These are phyloP conservation scores for Cryptocheilus praepositus DNA, from an alignment of 2,888 invertebrate genomes.

Conservation along the genomic window DNA sequence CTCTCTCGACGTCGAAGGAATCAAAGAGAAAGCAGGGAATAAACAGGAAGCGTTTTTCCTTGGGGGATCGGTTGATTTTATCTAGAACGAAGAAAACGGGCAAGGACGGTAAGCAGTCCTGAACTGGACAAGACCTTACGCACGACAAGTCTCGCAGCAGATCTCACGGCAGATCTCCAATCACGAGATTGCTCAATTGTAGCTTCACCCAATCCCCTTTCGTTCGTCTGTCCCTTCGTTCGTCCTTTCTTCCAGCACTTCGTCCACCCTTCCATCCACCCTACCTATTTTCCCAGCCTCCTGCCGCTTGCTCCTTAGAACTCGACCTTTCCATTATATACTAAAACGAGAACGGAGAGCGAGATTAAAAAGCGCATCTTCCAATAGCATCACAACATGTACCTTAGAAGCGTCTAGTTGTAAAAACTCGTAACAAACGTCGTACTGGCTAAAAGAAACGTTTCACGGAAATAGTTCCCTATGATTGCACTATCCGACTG, in stretches of 20 bases:
- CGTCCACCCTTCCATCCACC: too few species aligned
- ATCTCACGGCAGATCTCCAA: conserved; percentile 59
- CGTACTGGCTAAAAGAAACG: too few species aligned
- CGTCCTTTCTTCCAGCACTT: conserved; percentile 25
- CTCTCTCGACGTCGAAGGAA: conserved; percentile 27
- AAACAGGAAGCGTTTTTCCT: conserved; percentile 27
- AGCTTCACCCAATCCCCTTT: conserved; percentile 41
- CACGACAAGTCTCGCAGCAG: conserved; percentile 38
- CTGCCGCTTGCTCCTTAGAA: conserved; percentile 30
- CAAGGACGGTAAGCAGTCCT: conserved; percentile 52
- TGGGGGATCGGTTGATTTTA: conserved; percentile 50
- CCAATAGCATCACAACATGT: background rate
- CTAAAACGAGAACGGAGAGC: conserved; percentile 28
- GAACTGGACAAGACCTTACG: conserved; percentile 50
- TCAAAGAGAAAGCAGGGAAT: conserved; percentile 48
- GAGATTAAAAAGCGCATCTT: conserved; percentile 46
- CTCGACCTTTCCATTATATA: conserved; percentile 48
- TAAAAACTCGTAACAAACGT: background rate
- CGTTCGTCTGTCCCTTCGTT: conserved; percentile 41
- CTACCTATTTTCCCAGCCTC: conserved; percentile 20
- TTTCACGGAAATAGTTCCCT: too few species aligned
- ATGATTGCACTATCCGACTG: too few species aligned
- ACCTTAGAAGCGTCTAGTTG: background rate
- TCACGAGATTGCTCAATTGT: conserved; percentile 73
- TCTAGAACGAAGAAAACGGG: conserved; percentile 32